Evolutionary conservation across 2,113 vertebrate genomes (phyloP).

Genomic region (Campylomormyrus numenius): DNA sequence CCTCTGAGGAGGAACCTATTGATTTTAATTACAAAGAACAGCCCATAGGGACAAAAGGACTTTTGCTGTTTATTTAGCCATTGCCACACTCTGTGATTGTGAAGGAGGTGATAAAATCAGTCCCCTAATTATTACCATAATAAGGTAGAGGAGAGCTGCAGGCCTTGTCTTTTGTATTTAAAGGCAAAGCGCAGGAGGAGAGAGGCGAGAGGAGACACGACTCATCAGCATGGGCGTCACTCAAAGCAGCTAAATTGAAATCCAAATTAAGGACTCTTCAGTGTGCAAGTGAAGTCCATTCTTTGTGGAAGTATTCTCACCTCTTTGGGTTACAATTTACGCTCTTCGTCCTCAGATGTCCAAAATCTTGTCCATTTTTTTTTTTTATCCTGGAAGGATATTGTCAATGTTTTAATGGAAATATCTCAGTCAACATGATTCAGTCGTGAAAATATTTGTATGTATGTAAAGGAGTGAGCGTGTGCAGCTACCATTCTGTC

Average conservation of each 20-base stretch:
- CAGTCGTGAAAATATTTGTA: not conserved
- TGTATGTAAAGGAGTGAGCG: not conserved
- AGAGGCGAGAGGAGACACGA: slow-evolving; percentile 14
- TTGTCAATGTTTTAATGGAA: not conserved
- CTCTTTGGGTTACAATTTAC: not conserved
- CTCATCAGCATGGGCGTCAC: not conserved
- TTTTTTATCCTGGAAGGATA: not conserved
- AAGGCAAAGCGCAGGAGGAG: slow-evolving; percentile 41
- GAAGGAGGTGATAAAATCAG: slow-evolving; percentile 87
- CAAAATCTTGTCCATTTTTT: not conserved
- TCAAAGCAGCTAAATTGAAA: slow-evolving; percentile 6
- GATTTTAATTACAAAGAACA: slow-evolving; percentile 98
- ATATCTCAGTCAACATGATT: not conserved
- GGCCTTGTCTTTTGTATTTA: slow-evolving; percentile 63
- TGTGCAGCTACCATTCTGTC: slow-evolving; percentile 18
- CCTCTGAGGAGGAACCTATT: slow-evolving; percentile 88
- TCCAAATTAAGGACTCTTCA: slow-evolving; percentile 11
- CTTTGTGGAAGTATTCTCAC: not conserved
- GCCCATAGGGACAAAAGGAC: slow-evolving; percentile 88
- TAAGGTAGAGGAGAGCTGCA: slow-evolving; percentile 73
- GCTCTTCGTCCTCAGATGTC: not conserved
- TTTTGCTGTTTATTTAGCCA: slow-evolving; percentile 84
- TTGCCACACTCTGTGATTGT: slow-evolving; percentile 73
- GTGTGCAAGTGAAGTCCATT: not conserved
- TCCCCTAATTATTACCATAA: slow-evolving; percentile 88